Base-by-base conservation (phyloP, 2,888 invertebrate genomes). In the Mythimna loreyi region DNA sequence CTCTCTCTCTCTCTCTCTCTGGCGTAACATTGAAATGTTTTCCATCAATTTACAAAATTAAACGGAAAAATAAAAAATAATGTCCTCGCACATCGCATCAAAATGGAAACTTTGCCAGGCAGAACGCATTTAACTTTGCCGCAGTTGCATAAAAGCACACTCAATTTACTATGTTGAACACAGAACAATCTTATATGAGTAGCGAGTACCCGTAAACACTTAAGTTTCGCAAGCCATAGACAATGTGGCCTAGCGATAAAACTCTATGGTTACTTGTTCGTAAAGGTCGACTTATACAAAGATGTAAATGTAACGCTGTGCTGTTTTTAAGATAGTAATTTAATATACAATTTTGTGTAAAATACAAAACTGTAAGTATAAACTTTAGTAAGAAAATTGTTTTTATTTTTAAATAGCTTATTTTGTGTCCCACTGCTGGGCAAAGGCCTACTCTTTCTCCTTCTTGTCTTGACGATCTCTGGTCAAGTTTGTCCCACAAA, bases 211-310 rank as follows among this genome's bases (percentile, higher is more conserved):
- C 72, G 43, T 72, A 76, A 81, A 77, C 72, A 72, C 67, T 81
- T 81, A 72, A 40, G 59, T 82, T 74, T 78, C 71, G 77, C 73
- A 85, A 85, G 52, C 33, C 67, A 65, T 66, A 81, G 77, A 85
- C 86, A 84, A 84, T 81, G 69, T 62, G n/a, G 65, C 60, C 23
- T 58, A 36, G 63, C 58, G 71, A 72, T 85, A 85, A 85, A 85
- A 78, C 67, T 69, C 66, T 62, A 82, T 73, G 74, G 72, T 64
- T 64, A 68, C 62, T 69, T 66, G 57, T 70, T 60, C 60, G 30
- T 47, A 21, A 36, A n/a, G 55, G 21, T 36, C 55, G 11, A 16
- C 33, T 55, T 21, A 13, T 30, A 53, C 21, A 13, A 4, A 53
- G 33, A 21, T 11, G 55, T 4, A 7, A 33, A 21, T 11, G 55